Percentiles rank a stretch among this genome's conserved stretches.
Evolutionary conservation across 2,797 vertebrate genomes (phyloP).

Genomic region (Gallinago nigripennis): DNA sequence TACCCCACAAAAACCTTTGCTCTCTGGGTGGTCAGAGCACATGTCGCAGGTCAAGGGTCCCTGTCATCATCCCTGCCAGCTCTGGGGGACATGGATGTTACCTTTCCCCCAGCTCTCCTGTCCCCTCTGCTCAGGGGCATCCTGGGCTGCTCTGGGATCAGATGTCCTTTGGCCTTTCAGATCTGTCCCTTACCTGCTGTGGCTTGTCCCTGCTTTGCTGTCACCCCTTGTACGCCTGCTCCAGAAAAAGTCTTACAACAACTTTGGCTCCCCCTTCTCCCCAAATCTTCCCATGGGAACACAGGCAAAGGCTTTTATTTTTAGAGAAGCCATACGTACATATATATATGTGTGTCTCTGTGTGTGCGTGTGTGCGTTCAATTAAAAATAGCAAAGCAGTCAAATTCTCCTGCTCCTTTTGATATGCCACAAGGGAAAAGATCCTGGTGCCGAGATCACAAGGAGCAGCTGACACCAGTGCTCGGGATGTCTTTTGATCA

Average conservation of each 20-base stretch:
- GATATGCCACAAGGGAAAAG: constrained; percentile 72
- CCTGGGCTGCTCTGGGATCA: background rate
- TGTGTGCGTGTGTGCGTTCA: background rate
- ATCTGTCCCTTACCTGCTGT: constrained; percentile 4
- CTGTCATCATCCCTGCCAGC: background rate
- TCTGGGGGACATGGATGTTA: background rate
- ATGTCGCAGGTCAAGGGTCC: background rate
- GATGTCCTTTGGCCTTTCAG: background rate
- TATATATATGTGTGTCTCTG: background rate
- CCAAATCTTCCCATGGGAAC: constrained; percentile 65
- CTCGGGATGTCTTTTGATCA: constrained; percentile 70
- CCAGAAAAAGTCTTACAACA: constrained; percentile 39
- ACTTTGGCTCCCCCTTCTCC: constrained; percentile 35
- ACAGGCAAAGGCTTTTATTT: constrained; percentile 64
- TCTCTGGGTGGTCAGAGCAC: background rate
- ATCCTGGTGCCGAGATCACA: constrained; percentile 69
- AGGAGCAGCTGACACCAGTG: constrained; percentile 72
- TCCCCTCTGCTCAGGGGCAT: background rate
- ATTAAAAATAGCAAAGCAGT: constrained; percentile 69
- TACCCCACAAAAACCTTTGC: background rate
- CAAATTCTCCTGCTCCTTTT: constrained; percentile 67
- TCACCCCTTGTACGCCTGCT: background rate
- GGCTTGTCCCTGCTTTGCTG: background rate
- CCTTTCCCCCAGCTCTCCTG: background rate
- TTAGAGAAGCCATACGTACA: constrained; percentile 57